Evolutionary conservation across 2,113 vertebrate species (phyloP).

Genomic region (Coracopsis vasa): DNA sequence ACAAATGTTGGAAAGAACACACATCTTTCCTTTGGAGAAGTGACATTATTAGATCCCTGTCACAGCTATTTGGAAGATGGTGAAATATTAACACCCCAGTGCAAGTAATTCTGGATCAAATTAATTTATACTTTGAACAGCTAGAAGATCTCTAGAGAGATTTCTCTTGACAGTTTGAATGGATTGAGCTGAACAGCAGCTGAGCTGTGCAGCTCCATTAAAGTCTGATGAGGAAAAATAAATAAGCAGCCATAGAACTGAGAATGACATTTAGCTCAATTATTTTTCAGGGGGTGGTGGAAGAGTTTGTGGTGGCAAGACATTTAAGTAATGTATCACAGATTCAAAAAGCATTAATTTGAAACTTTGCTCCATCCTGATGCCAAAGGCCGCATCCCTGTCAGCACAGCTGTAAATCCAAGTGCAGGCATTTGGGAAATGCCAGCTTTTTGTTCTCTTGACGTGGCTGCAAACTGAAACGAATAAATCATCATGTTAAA

Average conservation of each 20-base stretch:
- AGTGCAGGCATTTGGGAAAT: neutral
- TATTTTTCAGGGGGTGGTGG: neutral
- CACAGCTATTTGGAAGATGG: neutral
- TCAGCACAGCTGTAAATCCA: constrained; percentile 17
- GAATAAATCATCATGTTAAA: neutral
- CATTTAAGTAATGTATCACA: neutral
- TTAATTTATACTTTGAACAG: neutral
- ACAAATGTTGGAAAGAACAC: neutral
- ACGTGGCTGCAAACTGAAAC: neutral
- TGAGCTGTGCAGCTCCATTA: neutral
- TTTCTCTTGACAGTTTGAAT: neutral
- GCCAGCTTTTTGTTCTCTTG: neutral
- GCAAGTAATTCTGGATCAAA: neutral
- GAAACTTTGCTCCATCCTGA: neutral
- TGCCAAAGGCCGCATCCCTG: neutral
- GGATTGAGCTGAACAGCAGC: neutral
- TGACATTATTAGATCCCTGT: neutral
- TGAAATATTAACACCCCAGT: neutral
- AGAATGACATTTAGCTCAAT: neutral
- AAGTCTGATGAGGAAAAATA: constrained; percentile 4
- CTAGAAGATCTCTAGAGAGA: neutral
- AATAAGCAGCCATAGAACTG: neutral
- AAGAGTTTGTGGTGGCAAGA: neutral
- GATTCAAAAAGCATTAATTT: neutral
- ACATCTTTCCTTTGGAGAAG: neutral